Evolutionary conservation across 1,140 invertebrate genomes (phyloP), one percentile per base, ranked within the genome.

Genomic region (Hycleus cichorii): DNA sequence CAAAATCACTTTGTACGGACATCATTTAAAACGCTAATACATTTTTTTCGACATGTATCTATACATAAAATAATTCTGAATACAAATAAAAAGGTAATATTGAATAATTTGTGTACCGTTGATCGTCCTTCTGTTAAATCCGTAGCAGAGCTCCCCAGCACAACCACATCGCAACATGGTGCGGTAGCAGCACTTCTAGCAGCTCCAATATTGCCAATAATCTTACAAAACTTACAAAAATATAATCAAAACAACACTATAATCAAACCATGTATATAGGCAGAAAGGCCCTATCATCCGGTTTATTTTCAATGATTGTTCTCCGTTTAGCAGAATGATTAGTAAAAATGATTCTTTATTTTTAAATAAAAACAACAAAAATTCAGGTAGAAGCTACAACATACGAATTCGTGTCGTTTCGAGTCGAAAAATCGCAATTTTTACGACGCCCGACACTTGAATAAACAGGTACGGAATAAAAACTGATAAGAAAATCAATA

Each of bases 171-270:
- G 65, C 63, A 68, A 67, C 67, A 59, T 48, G 69, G 64, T 68
- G 67, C 68, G 66, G 69, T 64, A 67, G 64, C 65, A 63, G 69
- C 68, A 60, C 68, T 67, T 70, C 59, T 64, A 61, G 65, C 65
- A 69, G 62, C 65, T 67, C 67, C 66, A 63, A 59, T 61, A 59
- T 65, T 66, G 68, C 68, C 68, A 68, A 70, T 66, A 69, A 68
- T 69, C 65, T 72, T 71, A 74, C 69, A 68, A 71, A 72, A 73
- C 70, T 74, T 71, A 70, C 69, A 74, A 72, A 32, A 73, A 73
- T 72, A 70, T 73, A 70, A 72, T 72, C 72, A 73, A 67, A 71
- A 73, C 68, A 73, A 72, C 68, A 71, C 66, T 71, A 63, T 68
- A 51, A 56, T 58, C 39, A 67, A 72, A 69, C 71, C 70, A 72